phyloP scores from a whole-genome alignment of 92 coral and sea anemone species.

The Bergia puertoricense region DNA sequence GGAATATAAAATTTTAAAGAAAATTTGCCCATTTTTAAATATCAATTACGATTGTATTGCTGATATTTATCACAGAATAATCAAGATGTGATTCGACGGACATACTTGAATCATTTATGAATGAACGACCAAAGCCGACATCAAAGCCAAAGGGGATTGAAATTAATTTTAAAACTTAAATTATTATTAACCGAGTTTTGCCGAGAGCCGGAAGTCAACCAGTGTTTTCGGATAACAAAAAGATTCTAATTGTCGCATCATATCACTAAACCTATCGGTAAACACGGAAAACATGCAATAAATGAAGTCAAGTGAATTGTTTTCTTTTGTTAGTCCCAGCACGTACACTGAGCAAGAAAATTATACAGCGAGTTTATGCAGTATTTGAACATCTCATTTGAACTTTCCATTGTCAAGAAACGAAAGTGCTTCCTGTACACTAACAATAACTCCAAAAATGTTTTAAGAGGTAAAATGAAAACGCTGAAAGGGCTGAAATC shows the following conservation, averaged over 20 bases:
- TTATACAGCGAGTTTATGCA: background rate
- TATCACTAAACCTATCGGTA: background rate
- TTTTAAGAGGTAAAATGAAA: background rate
- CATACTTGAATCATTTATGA: background rate
- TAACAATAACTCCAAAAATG: background rate
- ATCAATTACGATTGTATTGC: too few relatives aligned
- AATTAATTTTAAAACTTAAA: background rate
- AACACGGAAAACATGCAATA: background rate
- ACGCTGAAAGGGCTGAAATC: background rate
- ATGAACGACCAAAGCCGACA: background rate
- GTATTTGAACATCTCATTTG: conserved; percentile 20
- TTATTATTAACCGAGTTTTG: background rate
- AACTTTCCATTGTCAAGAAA: background rate
- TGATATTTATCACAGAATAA: background rate
- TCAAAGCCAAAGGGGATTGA: background rate
- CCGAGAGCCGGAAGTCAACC: background rate
- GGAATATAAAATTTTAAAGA: background rate
- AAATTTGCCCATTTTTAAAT: background rate
- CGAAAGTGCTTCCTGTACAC: background rate
- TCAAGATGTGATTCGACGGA: background rate
- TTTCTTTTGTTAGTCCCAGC: background rate
- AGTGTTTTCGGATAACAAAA: background rate
- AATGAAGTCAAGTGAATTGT: background rate
- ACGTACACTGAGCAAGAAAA: background rate
- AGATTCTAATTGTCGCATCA: background rate